Conservation (phyloP, 2,888 invertebrate genomes). For the Micoletzkya japonica region DNA sequence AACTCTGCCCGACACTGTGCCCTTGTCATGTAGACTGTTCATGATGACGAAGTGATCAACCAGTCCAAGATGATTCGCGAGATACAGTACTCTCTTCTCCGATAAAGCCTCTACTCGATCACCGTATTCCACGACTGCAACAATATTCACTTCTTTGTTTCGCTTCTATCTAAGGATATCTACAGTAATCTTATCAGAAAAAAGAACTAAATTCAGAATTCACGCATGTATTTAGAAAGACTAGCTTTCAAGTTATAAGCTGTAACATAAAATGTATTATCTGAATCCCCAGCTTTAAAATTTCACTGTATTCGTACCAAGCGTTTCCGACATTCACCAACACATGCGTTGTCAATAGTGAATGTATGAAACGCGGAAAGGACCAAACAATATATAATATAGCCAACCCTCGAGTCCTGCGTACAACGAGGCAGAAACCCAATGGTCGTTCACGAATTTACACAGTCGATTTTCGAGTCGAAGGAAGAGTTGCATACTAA, state of each 20-base stretch:
- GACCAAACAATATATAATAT: neutral
- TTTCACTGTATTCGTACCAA: too few species aligned
- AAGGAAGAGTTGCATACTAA: constrained; percentile 51
- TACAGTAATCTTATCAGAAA: too few species aligned
- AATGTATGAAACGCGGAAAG: neutral
- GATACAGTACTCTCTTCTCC: constrained; percentile 41
- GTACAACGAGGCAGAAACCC: constrained; percentile 53
- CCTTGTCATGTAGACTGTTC: constrained; percentile 56
- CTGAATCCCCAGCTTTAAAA: too few species aligned
- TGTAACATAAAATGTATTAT: too few species aligned
- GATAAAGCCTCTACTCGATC: constrained; percentile 38
- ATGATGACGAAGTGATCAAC: constrained; percentile 61
- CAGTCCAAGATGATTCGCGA: constrained; percentile 60
- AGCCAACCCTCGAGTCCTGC: constrained; percentile 36
- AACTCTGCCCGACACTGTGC: constrained; percentile 47
- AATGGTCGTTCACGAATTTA: constrained; percentile 59
- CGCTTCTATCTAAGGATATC: too few species aligned
- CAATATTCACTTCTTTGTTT: neutral
- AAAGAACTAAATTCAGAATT: too few species aligned
- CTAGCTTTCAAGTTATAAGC: too few species aligned
- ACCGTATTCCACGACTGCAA: constrained; percentile 46
- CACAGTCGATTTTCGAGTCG: constrained; percentile 55
- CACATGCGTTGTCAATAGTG: neutral
- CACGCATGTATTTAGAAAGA: too few species aligned
- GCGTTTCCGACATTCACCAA: too few species aligned